Base-by-base conservation (phyloP, 2,797 vertebrate species). In the Microctenopoma steveboyesi region DNA sequence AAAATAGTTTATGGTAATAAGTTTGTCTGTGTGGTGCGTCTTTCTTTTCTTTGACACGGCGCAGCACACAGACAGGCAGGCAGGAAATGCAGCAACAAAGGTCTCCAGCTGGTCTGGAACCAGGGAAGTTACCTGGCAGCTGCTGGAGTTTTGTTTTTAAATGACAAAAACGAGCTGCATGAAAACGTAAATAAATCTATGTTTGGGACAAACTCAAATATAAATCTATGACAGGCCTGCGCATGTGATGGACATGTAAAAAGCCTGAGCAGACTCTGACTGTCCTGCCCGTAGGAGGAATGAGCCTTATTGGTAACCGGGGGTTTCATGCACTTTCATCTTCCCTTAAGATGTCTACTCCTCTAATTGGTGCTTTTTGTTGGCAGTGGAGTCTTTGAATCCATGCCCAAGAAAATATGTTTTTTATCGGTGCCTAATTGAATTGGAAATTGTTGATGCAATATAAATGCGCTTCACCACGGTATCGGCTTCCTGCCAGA, bases 381-480 rank as follows among this genome's bases (percentile, higher is more conserved):
- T 88, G 86, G 80, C 75, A 76, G 71, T 40, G 18, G 68, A 46
- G 52, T 35, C 60, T 81, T 83, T 87, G 80, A 84, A 83, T 79
- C 60, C 43, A 4, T 82, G 86, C 85, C 88, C 73, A 84, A 81
- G 76, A 85, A 92, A 86, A 88, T 88, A 75, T 87, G 70, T 85
- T 88, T 86, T 87, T 88, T 85, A 88, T 87, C 77, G 64, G 64
- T 64, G 86, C 80, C 84, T 88, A 86, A 89, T 90, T 87, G 79
- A 90, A 89, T 82, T 86, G 76, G 88, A 90, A 87, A 78, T 81
- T 86, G 84, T 88, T 85, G 83, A 88, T 90, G 86, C 70, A 85
- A 84, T 83, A 86, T 89, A 83, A 86, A 88, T 82, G 77, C 45
- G 75, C 76, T 74, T 83, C 64, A 55, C 48, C 62, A 59, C 12